Base-by-base conservation (phyloP, 2,113 vertebrate species). In the Melospiza melodia region DNA sequence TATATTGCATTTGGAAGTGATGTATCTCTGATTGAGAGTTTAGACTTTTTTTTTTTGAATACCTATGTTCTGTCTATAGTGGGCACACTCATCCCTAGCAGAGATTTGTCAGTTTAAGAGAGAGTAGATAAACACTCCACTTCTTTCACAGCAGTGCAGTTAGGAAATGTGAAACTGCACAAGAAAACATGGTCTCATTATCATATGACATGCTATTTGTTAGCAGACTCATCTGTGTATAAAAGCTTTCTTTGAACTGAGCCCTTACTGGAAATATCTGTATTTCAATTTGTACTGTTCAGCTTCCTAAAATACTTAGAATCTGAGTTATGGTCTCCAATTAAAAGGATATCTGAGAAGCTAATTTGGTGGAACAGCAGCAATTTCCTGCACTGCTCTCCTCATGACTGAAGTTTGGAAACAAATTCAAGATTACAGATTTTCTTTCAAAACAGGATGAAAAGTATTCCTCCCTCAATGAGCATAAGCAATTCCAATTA, bases 321-420 rank as follows among this genome's bases (percentile, higher is more conserved):
- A 97, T 97, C 95, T 98, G 95, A 95, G 97, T 98, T 97, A 97
- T 95, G 92, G 89, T 92, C 94, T 97, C 97, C 96, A 98, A 98
- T 98, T 98, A 98, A 98, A 97, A 97, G 95, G 97, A 98, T 98
- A 98, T 97, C 96, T 95, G 95, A 97, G 97, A 97, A 97, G 95
- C 97, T 98, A 98, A 98, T 98, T 97, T 87, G 96, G 97, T 94
- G 97, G 98, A 98, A 98, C 97, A 97, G 97, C 94, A 97, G 96
- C 92, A 97, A 97, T 97, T 98, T 97, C 96, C 96, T 97, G 77
- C 95, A 94, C 78, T 91, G 91, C 89, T 97, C 83, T 97, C 93
- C 96, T 98, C 93, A 69, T 89, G 95, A 96, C 94, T 96, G 97
- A 98, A 97, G 96, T 98, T 98, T 95, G 97, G 96, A 97, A 98